Percentiles rank a stretch among this genome's conserved stretches.
Conservation (phyloP, 2,888 invertebrate genomes). For the Alloscopus bannaensis region DNA sequence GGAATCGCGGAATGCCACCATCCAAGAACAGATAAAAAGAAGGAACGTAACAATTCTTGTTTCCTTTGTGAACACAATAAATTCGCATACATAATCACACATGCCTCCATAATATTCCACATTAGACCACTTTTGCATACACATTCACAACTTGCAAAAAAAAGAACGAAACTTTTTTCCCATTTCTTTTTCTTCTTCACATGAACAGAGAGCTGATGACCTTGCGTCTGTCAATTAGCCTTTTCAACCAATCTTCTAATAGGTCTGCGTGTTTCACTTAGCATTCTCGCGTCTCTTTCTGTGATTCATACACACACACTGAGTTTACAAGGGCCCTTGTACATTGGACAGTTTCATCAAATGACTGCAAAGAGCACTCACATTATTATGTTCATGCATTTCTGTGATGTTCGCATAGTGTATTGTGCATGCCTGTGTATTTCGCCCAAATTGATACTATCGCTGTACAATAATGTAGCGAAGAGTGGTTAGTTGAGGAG, state of each 20-base stretch:
- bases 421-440: too few relatives aligned
- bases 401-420: too few relatives aligned
- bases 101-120: background rate
- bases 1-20: slow-evolving; percentile 15
- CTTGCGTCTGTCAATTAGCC: slow-evolving; percentile 56
- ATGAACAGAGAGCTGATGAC: slow-evolving; percentile 31
- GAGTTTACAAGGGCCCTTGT: too few relatives aligned
- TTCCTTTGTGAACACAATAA: slow-evolving; percentile 23
- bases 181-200: background rate
- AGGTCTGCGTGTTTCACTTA: background rate
- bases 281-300: too few relatives aligned
- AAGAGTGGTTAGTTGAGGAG: background rate
- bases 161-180: background rate
- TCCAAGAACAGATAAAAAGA: slow-evolving; percentile 16
- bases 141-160: too few relatives aligned
- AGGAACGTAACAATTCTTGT: slow-evolving; percentile 24
- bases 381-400: too few relatives aligned
- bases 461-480: too few relatives aligned
- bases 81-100: background rate
- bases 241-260: background rate
- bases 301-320: too few relatives aligned
- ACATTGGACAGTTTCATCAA: too few relatives aligned
- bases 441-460: too few relatives aligned
- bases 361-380: too few relatives aligned
- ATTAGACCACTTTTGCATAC: too few relatives aligned